A percentile compares a stretch with the other conserved stretches of the same genome.
phyloP scores from a whole-genome alignment of 2,888 invertebrate species.

The Dicranocentrus wangi region DNA sequence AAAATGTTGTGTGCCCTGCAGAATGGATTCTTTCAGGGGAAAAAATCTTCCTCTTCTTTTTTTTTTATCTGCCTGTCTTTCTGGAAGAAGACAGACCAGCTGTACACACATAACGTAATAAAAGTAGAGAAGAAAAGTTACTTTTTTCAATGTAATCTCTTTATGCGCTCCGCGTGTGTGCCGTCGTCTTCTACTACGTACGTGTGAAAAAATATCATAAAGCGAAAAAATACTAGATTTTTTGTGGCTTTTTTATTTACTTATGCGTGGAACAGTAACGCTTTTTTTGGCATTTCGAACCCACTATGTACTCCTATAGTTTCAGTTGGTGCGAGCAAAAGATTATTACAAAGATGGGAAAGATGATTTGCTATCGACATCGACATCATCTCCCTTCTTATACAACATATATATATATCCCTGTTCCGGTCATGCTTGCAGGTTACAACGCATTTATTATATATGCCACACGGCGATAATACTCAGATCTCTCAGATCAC shows the following conservation, averaged over 20 bases:
- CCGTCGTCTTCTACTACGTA: too few relatives aligned
- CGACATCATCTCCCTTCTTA: too few relatives aligned
- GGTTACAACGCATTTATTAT: constrained; percentile 33
- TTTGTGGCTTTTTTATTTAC: constrained; percentile 14
- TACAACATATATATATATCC: background rate
- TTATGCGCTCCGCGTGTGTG: constrained; percentile 5
- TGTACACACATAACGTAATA: constrained; percentile 53
- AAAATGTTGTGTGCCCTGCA: background rate
- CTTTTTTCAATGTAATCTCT: constrained; percentile 3
- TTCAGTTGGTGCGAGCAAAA: constrained; percentile 2
- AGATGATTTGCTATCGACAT: constrained; percentile 13
- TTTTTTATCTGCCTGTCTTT: constrained; percentile 13
- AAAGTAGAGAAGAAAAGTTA: too few relatives aligned
- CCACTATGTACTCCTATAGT: constrained; percentile 28
- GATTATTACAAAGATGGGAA: constrained; percentile 1
- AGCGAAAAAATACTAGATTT: constrained; percentile 28
- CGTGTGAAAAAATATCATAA: constrained; percentile 25
- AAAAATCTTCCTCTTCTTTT: constrained; percentile 8
- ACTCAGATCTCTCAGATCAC: constrained; percentile 29
- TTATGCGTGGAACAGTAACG: too few relatives aligned
- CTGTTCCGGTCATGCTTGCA: constrained; percentile 59
- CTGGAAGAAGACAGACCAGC: constrained; percentile 60
- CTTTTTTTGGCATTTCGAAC: too few relatives aligned
- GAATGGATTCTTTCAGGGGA: background rate
- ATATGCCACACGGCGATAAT: too few relatives aligned